phyloP scores from a whole-genome alignment of 2,888 invertebrate species.

The Acutogordius australiensis region DNA sequence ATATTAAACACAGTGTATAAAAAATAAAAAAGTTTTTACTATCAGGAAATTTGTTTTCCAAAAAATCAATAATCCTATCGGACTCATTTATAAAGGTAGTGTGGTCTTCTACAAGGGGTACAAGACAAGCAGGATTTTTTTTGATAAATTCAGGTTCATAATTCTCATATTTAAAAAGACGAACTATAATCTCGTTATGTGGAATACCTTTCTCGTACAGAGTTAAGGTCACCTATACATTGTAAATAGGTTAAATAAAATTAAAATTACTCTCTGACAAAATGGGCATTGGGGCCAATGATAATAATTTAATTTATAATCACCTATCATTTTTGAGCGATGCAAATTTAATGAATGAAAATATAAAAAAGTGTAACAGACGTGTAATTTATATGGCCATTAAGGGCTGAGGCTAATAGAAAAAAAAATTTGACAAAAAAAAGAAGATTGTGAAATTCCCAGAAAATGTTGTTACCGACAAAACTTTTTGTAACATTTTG shows the following conservation, averaged over 20 bases:
- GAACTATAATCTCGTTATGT: not conserved
- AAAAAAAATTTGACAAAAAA: too few species aligned
- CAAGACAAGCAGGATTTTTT: slow-evolving; percentile 4
- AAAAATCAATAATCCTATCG: slow-evolving; percentile 6
- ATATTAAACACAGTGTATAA: not conserved
- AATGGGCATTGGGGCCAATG: slow-evolving; percentile 1
- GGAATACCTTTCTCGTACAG: not conserved
- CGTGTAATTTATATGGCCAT: too few species aligned
- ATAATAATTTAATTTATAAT: not conserved
- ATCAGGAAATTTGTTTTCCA: not conserved
- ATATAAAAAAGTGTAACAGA: too few species aligned
- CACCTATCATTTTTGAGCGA: not conserved
- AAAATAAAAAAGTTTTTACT: not conserved
- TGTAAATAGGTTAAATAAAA: not conserved
- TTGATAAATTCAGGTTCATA: not conserved
- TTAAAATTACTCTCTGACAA: not conserved
- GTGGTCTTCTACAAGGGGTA: not conserved
- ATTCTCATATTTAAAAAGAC: slow-evolving; percentile 7
- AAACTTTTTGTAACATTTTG: too few species aligned
- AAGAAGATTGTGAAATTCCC: too few species aligned
- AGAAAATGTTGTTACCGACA: too few species aligned
- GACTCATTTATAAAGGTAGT: not conserved
- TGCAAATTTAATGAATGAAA: too few species aligned
- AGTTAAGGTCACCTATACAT: not conserved
- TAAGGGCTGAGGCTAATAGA: too few species aligned